Percentiles rank a stretch among this genome's conserved stretches.
Conservation (phyloP, 1,140 invertebrate species). For the Procambarus clarkii region DNA sequence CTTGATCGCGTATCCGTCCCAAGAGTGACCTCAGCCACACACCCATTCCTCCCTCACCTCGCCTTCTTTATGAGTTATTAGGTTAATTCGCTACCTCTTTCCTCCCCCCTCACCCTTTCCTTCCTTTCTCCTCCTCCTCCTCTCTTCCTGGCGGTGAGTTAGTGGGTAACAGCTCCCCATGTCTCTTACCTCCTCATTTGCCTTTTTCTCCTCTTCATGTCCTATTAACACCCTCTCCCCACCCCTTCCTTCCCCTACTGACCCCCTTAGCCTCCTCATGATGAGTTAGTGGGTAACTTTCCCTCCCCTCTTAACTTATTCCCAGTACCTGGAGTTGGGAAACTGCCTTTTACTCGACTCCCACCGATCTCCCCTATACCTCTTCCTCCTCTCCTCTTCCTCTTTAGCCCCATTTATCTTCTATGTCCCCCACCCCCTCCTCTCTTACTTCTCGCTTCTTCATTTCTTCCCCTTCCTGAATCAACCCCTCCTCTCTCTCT, state of each 20-base stretch:
- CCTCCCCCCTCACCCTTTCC: no score
- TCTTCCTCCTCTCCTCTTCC: neutral
- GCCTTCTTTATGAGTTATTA: no score
- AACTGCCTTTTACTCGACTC: neutral
- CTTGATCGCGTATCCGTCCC: no score
- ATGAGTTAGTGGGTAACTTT: no score
- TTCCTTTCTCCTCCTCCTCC: no score
- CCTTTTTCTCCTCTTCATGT: neutral
- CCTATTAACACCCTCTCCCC: neutral
- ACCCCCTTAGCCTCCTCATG: neutral
- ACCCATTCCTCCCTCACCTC: no score
- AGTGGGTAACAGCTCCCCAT: neutral
- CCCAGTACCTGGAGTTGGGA: neutral
- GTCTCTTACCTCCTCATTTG: neutral
- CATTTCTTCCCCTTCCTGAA: no score
- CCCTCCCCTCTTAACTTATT: neutral
- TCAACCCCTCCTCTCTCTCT: no score
- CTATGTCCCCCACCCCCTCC: neutral
- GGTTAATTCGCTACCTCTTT: no score
- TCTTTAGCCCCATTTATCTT: neutral
- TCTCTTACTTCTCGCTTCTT: no score
- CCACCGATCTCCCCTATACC: neutral
- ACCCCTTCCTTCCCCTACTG: neutral
- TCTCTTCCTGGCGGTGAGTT: neutral
- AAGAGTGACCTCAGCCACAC: no score